Evolutionary conservation across 2,797 vertebrate genomes (phyloP).

Genomic region (Micropoecilia bifurca): DNA sequence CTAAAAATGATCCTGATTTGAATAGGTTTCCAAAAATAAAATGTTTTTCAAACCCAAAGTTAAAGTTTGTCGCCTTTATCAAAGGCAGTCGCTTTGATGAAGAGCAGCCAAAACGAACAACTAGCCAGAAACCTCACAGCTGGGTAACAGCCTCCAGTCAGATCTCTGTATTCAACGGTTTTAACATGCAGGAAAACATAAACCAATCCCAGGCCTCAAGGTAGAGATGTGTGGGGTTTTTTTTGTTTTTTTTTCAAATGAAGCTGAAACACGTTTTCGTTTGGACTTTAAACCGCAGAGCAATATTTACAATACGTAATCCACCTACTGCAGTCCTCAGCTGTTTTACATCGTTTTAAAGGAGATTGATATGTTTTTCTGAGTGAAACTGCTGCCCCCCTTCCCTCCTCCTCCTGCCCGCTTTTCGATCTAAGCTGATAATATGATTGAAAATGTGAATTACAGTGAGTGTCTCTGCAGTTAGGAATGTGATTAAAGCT

Average conservation of each 20-base stretch:
- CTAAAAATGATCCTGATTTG: neutral
- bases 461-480: conserved; percentile 30
- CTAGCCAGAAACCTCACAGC: neutral
- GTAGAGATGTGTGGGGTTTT: conserved; percentile 1
- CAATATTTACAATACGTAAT: conserved; percentile 2
- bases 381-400: neutral
- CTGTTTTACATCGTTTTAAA: conserved; percentile 7
- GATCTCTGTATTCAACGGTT: conserved; percentile 13
- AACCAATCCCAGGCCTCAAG: neutral
- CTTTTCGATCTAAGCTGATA: conserved; percentile 21
- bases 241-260: neutral
- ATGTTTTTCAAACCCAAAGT: neutral
- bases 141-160: conserved; percentile 30
- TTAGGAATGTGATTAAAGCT: conserved; percentile 26
- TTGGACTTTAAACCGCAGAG: conserved; percentile 3
- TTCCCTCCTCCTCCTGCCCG: neutral
- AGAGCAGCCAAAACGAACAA: neutral
- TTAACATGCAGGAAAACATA: conserved; percentile 2
- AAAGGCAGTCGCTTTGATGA: neutral
- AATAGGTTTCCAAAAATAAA: neutral
- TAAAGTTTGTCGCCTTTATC: neutral
- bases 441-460: conserved; percentile 47
- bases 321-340: neutral
- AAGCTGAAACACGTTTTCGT: neutral
- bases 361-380: conserved; percentile 6